Evolutionary conservation across 2,888 invertebrate species (phyloP), one percentile per base, ranked within the genome.

Genomic region (Aelia acuminata): DNA sequence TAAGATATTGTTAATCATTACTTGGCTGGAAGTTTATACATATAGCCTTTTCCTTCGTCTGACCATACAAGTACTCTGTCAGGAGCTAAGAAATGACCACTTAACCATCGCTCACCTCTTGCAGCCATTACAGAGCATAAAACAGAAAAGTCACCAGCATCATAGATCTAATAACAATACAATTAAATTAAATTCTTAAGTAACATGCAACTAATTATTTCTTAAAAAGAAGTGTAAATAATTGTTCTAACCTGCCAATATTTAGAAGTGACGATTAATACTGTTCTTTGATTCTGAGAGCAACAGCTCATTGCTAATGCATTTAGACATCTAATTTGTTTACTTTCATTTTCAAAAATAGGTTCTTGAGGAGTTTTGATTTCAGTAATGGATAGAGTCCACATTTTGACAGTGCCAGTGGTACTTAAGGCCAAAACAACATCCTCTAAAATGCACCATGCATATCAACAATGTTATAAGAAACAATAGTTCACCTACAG

Each of bases 11-110:
- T 70, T 49, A 53, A 50, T 10, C 92, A 96, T 94, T 95, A 99
- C 97, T 98, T 99, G 91, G 98, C 96, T 0, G 99, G 99, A 91
- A 99, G 93, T 92, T 96, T 97, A 93, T 98, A 99, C 87, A 99
- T 94, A 92, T 98, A 99, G 87, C 98, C 98, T 92, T 97, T 97
- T 89, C 99, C 99, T 91, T 98, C 98, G 86, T 98, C 98, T 86
- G 98, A 98, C 96, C 98, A 99, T 18, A 99, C 95, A 87, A 99
- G 95, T 0, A 99, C 97, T 75, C 97, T 94, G 92, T 99, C 99
- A 0, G 98, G 96, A 0, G 97, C 95, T 39, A 99, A 93, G 92
- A 99, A 99, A 92, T 98, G 98, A 0, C 99, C 99, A 0, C 98
- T 98, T 94, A 97, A 95, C 98, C 98, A 99, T 3, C 98, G 94